A percentile compares a stretch with the other conserved stretches of the same genome.
Conservation (phyloP, 2,113 vertebrate species). For the Meles meles region DNA sequence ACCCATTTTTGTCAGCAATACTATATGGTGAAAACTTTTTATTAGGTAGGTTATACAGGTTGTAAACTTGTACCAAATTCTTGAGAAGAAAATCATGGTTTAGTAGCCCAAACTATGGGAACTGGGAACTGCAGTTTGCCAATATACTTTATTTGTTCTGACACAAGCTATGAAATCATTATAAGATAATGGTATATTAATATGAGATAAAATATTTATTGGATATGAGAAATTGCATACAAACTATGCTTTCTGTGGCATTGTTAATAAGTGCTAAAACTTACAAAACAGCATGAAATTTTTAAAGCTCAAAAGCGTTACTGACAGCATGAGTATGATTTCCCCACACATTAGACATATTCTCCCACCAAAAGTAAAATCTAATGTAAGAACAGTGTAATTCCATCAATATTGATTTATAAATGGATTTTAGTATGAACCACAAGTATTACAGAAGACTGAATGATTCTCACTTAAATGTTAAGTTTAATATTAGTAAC, state of each 20-base stretch:
- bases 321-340: not conserved
- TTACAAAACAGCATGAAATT: not conserved
- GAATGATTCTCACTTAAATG: not conserved
- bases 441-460: not conserved
- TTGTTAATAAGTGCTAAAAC: not conserved
- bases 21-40: slow-evolving; percentile 35
- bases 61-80: not conserved
- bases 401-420: not conserved
- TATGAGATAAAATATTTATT: not conserved
- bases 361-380: not conserved
- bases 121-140: slow-evolving; percentile 55
- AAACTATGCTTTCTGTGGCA: not conserved
- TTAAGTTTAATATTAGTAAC: not conserved
- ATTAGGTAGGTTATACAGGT: not conserved
- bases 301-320: not conserved
- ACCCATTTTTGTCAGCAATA: slow-evolving; percentile 22
- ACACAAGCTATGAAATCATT: not conserved
- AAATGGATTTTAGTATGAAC: not conserved
- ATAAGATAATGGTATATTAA: not conserved
- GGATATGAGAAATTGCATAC: not conserved
- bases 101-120: not conserved
- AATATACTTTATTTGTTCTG: slow-evolving; percentile 33
- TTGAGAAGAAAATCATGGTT: slow-evolving; percentile 22
- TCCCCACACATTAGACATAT: not conserved
- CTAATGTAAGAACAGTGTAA: not conserved